phyloP scores from a whole-genome alignment of 2,888 invertebrate species.

The Tipula helvola region DNA sequence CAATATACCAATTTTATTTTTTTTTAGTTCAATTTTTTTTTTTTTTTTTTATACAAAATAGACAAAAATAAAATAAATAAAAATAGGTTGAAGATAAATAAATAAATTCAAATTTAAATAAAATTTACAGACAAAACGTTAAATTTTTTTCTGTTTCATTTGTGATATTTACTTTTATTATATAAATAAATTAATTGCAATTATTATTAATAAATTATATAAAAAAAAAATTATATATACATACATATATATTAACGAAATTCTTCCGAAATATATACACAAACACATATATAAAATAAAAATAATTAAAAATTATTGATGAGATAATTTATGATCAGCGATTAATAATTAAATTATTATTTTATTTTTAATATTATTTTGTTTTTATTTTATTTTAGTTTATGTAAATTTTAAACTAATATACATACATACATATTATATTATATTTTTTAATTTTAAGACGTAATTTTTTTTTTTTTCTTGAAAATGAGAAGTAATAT shows the following conservation, averaged over 20 bases:
- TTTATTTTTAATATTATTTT: background rate
- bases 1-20: background rate
- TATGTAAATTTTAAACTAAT: background rate
- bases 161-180: background rate
- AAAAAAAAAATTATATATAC: background rate
- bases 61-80: background rate
- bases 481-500: background rate
- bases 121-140: background rate
- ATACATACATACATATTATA: background rate
- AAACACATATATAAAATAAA: background rate
- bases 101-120: background rate
- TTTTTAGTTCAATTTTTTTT: background rate
- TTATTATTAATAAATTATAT: background rate
- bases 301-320: background rate
- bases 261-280: background rate
- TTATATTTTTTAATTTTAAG: background rate
- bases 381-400: background rate
- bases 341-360: background rate
- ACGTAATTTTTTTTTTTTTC: background rate
- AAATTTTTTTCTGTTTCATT: background rate
- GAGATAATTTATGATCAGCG: background rate
- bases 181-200: constrained; percentile 4
- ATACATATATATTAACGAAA: background rate
- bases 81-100: background rate
- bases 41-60: background rate